Evolutionary conservation across 2,113 vertebrate genomes (phyloP), one percentile per base, ranked within the genome.

Genomic region (Xenopus borealis): DNA sequence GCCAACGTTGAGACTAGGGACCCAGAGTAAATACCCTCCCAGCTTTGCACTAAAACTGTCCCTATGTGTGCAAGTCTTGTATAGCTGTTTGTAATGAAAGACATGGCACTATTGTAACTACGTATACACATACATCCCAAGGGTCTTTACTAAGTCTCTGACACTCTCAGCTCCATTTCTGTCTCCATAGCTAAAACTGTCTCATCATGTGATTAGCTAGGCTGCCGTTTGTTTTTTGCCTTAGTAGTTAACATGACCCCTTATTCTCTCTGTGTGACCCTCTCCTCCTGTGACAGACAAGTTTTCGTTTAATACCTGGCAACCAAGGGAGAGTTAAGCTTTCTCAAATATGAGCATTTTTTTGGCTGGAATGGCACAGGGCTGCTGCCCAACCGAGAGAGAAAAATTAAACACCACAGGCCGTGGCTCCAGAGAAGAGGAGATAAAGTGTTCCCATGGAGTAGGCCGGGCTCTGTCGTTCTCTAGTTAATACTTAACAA

Each of bases 401-500:
- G 90, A 89, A 92, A 93, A 93, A 93, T 93, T 89, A 90, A 91
- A 86, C 91, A 87, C 91, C 89, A 86, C 90, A 92, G 89, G 91
- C 90, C 79, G 89, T 90, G 91, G 91, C 91, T 93, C 91, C 91
- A 92, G 91, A 87, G 89, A 92, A 91, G 91, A 87, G 89, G 82
- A 88, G 91, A 92, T 92, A 91, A 89, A 92, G 91, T 86, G 88
- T 92, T 91, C 91, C 90, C 90, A 90, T 90, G 83, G 91, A 89
- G 91, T 88, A 86, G 91, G 87, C 91, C 88, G 89, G 84, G 88
- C 90, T 89, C 85, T 88, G 89, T 88, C 91, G 91, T 93, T 93
- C 91, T 93, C 91, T 86, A 88, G 91, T 89, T 93, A 92, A 93
- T 92, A 90, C 91, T 88, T 90, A 91, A 93, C 91, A 93, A 92